Conservation (phyloP, 2,888 invertebrate genomes). For the Fabriciana adippe region DNA sequence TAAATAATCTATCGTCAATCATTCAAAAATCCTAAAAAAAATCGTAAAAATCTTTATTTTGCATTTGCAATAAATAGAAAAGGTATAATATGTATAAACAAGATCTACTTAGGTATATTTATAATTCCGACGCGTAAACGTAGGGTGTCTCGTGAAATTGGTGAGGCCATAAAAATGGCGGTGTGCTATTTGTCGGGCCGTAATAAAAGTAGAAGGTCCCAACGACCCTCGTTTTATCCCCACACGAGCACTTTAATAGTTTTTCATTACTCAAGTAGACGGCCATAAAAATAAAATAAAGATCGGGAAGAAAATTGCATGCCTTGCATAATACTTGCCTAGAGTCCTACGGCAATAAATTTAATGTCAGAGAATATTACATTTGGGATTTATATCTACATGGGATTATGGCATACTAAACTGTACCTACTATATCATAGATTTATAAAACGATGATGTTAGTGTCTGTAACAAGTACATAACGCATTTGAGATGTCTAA, state of each 20-base stretch:
- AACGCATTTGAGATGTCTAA: too few relatives aligned
- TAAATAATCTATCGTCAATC: too few relatives aligned
- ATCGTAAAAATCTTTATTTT: too few relatives aligned
- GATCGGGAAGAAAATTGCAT: conserved; percentile 76
- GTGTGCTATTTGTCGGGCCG: conserved; percentile 62
- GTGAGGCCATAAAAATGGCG: conserved; percentile 69
- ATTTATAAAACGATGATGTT: too few relatives aligned
- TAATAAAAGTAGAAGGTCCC: conserved; percentile 74
- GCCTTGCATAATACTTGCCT: conserved; percentile 72
- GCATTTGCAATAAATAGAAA: neutral
- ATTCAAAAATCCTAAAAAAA: too few relatives aligned
- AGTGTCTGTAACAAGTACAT: too few relatives aligned
- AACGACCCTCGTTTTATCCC: conserved; percentile 73
- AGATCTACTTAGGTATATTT: conserved; percentile 15
- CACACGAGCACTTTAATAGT: conserved; percentile 76
- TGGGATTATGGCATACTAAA: too few relatives aligned
- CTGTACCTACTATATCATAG: too few relatives aligned
- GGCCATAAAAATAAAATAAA: conserved; percentile 73
- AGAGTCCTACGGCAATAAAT: conserved; percentile 60
- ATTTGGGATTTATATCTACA: conserved; percentile 43
- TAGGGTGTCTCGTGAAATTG: conserved; percentile 69
- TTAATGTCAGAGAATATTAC: conserved; percentile 61
- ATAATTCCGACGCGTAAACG: conserved; percentile 44
- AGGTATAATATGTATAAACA: neutral
- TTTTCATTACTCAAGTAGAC: conserved; percentile 81